A percentile compares a stretch with the other conserved stretches of the same genome.
Evolutionary conservation across 2,113 vertebrate species (phyloP).

Genomic region (Turnix velox): DNA sequence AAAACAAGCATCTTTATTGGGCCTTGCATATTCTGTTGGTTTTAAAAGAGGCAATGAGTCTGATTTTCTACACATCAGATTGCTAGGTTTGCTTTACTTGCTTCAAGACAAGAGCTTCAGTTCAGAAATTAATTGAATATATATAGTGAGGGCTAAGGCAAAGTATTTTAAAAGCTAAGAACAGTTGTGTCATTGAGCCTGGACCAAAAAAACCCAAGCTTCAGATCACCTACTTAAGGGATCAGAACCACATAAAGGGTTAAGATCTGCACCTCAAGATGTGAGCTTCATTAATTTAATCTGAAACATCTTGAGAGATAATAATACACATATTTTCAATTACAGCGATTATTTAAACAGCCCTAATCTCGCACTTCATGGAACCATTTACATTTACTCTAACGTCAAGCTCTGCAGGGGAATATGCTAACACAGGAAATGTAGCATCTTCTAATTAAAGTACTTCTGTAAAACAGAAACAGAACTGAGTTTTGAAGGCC

Average conservation of each 20-base stretch:
- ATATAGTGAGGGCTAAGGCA: neutral
- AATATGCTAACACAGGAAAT: constrained; percentile 19
- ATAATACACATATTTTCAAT: constrained; percentile 57
- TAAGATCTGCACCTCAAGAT: constrained; percentile 42
- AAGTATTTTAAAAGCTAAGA: neutral
- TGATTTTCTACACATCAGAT: neutral
- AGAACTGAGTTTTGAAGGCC: neutral
- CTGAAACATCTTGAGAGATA: constrained; percentile 44
- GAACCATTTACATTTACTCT: constrained; percentile 36
- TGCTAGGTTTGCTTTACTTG: neutral
- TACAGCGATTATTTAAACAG: constrained; percentile 61
- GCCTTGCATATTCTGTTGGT: neutral
- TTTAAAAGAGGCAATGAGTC: neutral
- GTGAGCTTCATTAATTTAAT: constrained; percentile 54
- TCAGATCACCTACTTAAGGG: neutral
- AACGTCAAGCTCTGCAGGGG: constrained; percentile 32
- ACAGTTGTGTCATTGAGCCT: neutral
- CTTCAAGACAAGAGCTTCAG: neutral
- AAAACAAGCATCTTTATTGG: neutral
- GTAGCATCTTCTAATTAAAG: constrained; percentile 36
- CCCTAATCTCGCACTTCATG: constrained; percentile 53
- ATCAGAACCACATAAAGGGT: neutral
- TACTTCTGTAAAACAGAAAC: constrained; percentile 16
- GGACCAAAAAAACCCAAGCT: neutral
- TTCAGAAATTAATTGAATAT: neutral